Evolutionary conservation across 1,140 invertebrate genomes (phyloP).

Genomic region (Achatina immaculata): DNA sequence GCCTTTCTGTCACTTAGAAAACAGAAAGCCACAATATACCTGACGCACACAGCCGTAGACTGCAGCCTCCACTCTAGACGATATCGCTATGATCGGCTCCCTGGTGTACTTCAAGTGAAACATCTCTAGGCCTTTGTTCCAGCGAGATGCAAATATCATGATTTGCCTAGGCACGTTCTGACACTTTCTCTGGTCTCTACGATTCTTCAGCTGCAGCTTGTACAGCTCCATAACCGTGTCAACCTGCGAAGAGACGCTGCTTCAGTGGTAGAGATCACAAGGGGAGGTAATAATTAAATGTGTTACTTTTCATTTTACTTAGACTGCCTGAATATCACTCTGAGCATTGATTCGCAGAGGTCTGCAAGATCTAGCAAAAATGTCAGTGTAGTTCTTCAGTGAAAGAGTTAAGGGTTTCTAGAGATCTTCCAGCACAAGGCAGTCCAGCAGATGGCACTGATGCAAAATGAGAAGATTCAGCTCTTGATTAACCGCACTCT

Average conservation of each 20-base stretch:
- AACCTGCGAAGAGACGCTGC: slow-evolving; percentile 38
- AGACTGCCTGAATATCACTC: too few species aligned
- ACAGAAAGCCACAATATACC: too few species aligned
- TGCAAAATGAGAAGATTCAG: too few species aligned
- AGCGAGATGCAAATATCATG: slow-evolving; percentile 53
- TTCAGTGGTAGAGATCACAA: not conserved
- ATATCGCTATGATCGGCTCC: slow-evolving; percentile 55
- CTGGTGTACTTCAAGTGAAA: slow-evolving; percentile 48
- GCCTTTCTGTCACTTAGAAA: too few species aligned
- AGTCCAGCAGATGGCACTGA: too few species aligned
- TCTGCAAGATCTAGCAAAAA: too few species aligned
- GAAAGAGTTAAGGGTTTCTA: too few species aligned
- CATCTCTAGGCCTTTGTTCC: slow-evolving; percentile 46
- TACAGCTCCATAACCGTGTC: slow-evolving; percentile 47
- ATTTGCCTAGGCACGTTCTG: slow-evolving; percentile 51
- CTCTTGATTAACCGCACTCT: too few species aligned
- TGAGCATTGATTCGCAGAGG: too few species aligned
- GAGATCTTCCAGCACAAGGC: too few species aligned
- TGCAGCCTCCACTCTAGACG: slow-evolving; percentile 58
- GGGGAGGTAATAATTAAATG: not conserved
- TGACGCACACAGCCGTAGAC: slow-evolving; percentile 61
- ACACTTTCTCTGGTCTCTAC: slow-evolving; percentile 36
- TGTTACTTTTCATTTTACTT: too few species aligned
- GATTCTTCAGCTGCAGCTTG: slow-evolving; percentile 37
- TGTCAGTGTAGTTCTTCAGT: too few species aligned